Evolutionary conservation across 2,797 vertebrate genomes (phyloP).

Genomic region (Erpetoichthys calabaricus): DNA sequence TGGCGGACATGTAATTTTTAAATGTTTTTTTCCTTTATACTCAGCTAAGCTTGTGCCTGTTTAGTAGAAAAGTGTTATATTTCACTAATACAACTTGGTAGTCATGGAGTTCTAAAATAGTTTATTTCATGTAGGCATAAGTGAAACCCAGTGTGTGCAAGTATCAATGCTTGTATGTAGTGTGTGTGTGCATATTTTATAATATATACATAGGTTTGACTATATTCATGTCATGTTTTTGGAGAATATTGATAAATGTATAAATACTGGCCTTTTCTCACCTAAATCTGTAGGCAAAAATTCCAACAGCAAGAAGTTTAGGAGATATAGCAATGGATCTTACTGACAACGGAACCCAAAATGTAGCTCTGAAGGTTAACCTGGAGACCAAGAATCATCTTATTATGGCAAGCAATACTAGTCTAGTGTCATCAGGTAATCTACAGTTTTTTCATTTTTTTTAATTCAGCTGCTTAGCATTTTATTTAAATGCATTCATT

Average conservation of each 20-base stretch:
- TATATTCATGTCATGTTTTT: background rate
- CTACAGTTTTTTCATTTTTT: background rate
- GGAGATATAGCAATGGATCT: slow-evolving; percentile 88
- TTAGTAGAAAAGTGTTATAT: too few relatives aligned
- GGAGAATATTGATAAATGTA: background rate
- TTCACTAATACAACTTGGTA: too few relatives aligned
- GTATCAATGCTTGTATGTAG: too few relatives aligned
- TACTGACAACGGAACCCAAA: slow-evolving; percentile 62
- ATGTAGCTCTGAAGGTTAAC: slow-evolving; percentile 58
- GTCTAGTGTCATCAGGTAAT: slow-evolving; percentile 84
- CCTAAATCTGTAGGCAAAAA: slow-evolving; percentile 58
- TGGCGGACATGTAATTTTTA: too few relatives aligned
- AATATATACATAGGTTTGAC: too few relatives aligned
- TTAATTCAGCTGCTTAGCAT: background rate
- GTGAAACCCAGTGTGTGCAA: too few relatives aligned
- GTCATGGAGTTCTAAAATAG: too few relatives aligned
- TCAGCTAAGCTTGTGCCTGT: too few relatives aligned
- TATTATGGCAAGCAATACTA: slow-evolving; percentile 91
- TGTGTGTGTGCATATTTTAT: too few relatives aligned
- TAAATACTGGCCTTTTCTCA: slow-evolving; percentile 1
- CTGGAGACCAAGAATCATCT: slow-evolving; percentile 70
- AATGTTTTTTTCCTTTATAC: too few relatives aligned
- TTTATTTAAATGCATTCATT: background rate
- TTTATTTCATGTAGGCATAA: too few relatives aligned
- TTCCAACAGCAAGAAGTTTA: slow-evolving; percentile 74